Percentiles rank a stretch among this genome's conserved stretches.
These are phyloP conservation scores for Leptonema lineaticorne DNA, from an alignment of 1,140 invertebrate genomes.

Conservation along the genomic window DNA sequence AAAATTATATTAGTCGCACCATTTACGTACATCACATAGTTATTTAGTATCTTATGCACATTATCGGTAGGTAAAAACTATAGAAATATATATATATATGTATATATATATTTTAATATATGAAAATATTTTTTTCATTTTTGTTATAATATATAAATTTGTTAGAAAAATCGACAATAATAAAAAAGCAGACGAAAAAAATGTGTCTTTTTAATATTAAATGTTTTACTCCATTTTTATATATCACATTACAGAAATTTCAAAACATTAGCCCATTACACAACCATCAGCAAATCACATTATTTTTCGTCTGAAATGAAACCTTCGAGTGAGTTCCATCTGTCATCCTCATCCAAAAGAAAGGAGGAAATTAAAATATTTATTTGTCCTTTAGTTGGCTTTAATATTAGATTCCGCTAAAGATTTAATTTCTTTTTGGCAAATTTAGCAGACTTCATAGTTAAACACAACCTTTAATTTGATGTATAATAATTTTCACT, in stretches of 20 bases:
- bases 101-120: constrained; percentile 4
- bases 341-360: no score
- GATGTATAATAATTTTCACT: no score
- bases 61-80: constrained; percentile 24
- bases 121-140: constrained; percentile 20
- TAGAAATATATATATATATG: constrained; percentile 30
- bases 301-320: constrained; percentile 21
- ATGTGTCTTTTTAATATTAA: neutral
- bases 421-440: constrained; percentile 17
- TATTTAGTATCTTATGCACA: constrained; percentile 23
- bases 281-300: constrained; percentile 38
- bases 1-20: constrained; percentile 25
- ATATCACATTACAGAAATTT: no score
- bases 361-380: constrained; percentile 5
- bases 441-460: constrained; percentile 21
- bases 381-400: constrained; percentile 18
- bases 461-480: constrained; percentile 19
- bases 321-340: no score
- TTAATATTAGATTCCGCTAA: neutral
- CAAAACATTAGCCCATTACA: constrained; percentile 34
- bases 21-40: constrained; percentile 5
- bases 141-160: constrained; percentile 6
- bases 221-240: constrained; percentile 4
- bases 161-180: constrained; percentile 9
- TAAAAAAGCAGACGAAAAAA: constrained; percentile 3